Base-by-base conservation (phyloP, 1,140 invertebrate species). In the Papilio helenus region DNA sequence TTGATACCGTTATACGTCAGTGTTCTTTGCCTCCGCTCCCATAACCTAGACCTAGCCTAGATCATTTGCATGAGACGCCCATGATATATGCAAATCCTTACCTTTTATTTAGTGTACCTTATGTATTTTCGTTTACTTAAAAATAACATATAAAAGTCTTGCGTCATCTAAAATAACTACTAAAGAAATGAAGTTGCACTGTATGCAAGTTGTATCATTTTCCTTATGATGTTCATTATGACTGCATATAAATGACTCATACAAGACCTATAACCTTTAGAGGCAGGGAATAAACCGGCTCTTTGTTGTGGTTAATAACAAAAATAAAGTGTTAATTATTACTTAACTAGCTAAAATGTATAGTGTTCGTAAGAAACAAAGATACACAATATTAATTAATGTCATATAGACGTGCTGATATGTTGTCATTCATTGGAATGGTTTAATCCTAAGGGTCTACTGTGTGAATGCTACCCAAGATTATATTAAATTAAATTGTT, bases 281-380 rank as follows among this genome's bases (percentile, higher is more conserved):
- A 14, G 1, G 4, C 61, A 68, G 61, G 61, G 61, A 68, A 68
- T 68, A 16, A 68, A 68, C 61, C 61, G 61, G 61, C 26, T 68
- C 61, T 68, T 68, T 68, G 61, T 68, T 68, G 61, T 29, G 26
- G 26, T 34, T 68, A 34, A 29, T 12, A 26, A 61, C 58, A 61
- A 61, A 12, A 61, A 10, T 29, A 23, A 2, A 10, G 26, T 68
- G 29, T 65, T 23, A 58, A 8, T 65, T 65, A 29, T 68, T 61
- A 61, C 26, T 26, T 16, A 18, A 68, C 12, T 16, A 12, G 61
- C 4, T 29, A 26, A 26, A 29, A 65, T 16, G 12, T 3, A 14
- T 68, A 3, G 5, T 68, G 26, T 16, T 26, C 4, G 5, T 29
- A 1, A 68, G 10, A 16, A 68, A 18, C 26, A 68, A 68, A 29